Evolutionary conservation across 2,113 vertebrate species (phyloP).

Genomic region (Lucifuga dentata): DNA sequence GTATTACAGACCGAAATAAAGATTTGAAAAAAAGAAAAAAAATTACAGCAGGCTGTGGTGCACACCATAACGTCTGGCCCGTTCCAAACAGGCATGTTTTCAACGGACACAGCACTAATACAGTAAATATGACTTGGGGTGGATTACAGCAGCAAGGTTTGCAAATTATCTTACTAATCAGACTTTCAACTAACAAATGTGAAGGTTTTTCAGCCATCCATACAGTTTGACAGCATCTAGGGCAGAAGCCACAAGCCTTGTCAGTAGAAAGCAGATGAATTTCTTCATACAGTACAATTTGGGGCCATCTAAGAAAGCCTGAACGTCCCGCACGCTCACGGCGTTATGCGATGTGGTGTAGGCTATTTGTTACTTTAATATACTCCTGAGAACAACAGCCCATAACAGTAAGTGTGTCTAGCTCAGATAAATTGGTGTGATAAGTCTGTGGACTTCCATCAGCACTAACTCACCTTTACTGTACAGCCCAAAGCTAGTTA

Average conservation of each 20-base stretch:
- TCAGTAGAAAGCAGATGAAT: slow-evolving; percentile 1
- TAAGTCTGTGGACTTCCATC: slow-evolving; percentile 2
- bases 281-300: slow-evolving; percentile 7
- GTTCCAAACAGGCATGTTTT: too few relatives aligned
- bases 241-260: background rate
- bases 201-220: background rate
- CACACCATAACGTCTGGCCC: too few relatives aligned
- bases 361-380: slow-evolving; percentile 22
- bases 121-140: too few relatives aligned
- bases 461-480: slow-evolving; percentile 7
- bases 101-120: too few relatives aligned
- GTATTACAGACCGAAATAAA: too few relatives aligned
- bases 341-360: background rate
- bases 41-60: too few relatives aligned
- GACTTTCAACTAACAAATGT: too few relatives aligned
- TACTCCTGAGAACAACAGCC: background rate
- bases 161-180: too few relatives aligned
- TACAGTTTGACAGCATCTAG: background rate
- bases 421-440: background rate
- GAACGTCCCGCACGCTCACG: background rate
- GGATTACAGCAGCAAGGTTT: too few relatives aligned
- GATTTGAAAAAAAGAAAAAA: too few relatives aligned
- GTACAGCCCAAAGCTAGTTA: slow-evolving; percentile 19
- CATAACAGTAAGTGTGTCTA: slow-evolving; percentile 12
- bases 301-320: background rate